Evolutionary conservation across 2,113 vertebrate genomes (phyloP).

Genomic region (Aepyceros melampus): DNA sequence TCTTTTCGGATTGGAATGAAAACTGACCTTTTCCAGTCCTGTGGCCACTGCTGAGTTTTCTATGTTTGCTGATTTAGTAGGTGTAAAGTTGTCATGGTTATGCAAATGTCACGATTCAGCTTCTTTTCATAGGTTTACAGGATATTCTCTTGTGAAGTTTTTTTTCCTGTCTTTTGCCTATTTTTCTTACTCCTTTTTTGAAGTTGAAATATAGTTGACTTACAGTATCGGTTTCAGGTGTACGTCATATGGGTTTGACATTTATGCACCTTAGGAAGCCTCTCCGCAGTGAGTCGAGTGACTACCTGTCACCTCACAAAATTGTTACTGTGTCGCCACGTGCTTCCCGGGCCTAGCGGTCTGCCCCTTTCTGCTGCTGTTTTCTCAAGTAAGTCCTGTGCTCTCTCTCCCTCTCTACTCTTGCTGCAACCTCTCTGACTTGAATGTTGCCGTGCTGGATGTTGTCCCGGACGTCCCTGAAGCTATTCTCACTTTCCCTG

Average conservation of each 20-base stretch:
- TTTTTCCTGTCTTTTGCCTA: not conserved
- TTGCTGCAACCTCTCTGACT: not conserved
- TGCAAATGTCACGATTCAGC: not conserved
- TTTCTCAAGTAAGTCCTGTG: not conserved
- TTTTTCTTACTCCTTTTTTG: not conserved
- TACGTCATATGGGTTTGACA: not conserved
- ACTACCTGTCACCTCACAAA: not conserved
- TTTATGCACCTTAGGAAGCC: rapidly evolving
- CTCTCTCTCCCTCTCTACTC: not conserved
- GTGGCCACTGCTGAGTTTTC: not conserved
- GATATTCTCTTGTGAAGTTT: not conserved
- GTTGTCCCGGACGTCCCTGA: not conserved
- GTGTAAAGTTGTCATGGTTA: not conserved
- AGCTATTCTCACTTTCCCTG: not conserved
- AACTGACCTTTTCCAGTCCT: not conserved
- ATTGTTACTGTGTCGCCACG: rapidly evolving
- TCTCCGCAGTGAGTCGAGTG: not conserved
- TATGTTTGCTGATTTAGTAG: not conserved
- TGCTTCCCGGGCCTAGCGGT: not conserved
- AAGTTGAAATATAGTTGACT: not conserved
- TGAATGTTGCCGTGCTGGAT: not conserved
- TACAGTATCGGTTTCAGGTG: not conserved
- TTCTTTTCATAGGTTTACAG: not conserved
- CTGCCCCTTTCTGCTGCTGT: not conserved
- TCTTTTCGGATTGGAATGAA: not conserved